Percentiles rank a stretch among this genome's conserved stretches.
phyloP scores from a whole-genome alignment of 2,888 invertebrate species.

The Acrocera orbiculus region DNA sequence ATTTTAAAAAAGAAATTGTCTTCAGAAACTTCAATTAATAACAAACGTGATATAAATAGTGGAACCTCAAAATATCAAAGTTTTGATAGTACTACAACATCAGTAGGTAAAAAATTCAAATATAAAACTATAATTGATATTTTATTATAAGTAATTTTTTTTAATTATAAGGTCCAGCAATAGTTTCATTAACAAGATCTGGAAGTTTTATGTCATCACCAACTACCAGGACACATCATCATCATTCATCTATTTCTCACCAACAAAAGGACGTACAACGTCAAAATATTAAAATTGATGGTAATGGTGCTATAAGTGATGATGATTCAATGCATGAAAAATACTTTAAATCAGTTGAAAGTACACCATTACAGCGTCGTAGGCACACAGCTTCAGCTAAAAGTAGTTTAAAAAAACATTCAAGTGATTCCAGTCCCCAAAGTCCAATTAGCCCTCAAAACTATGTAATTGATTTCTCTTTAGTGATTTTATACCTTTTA shows the following conservation, averaged over 20 bases:
- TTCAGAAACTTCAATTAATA: slow-evolving; percentile 28
- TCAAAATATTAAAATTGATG: slow-evolving; percentile 32
- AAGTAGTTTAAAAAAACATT: slow-evolving; percentile 27
- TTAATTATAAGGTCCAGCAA: slow-evolving; percentile 4
- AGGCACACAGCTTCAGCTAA: slow-evolving; percentile 25
- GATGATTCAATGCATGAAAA: slow-evolving; percentile 73
- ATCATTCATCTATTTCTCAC: slow-evolving; percentile 3
- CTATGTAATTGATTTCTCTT: slow-evolving; percentile 8
- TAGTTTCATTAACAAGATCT: slow-evolving; percentile 25
- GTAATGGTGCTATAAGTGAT: slow-evolving; percentile 41
- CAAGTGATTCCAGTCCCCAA: slow-evolving; percentile 43
- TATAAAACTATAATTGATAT: background rate
- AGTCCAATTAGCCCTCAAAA: slow-evolving; percentile 40
- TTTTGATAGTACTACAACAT: slow-evolving; percentile 29
- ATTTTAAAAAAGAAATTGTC: slow-evolving; percentile 41
- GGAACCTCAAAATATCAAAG: slow-evolving; percentile 32
- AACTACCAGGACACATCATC: slow-evolving; percentile 6
- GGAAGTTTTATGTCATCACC: slow-evolving; percentile 31
- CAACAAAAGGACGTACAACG: slow-evolving; percentile 5
- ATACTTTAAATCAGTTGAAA: slow-evolving; percentile 55
- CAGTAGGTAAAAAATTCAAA: slow-evolving; percentile 9
- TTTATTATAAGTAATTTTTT: background rate
- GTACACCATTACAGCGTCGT: slow-evolving; percentile 43
- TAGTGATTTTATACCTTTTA: background rate
- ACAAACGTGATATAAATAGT: slow-evolving; percentile 18